These are phyloP conservation scores for Aethina tumida DNA, from an alignment of 1,140 invertebrate genomes.

Conservation along the genomic window DNA sequence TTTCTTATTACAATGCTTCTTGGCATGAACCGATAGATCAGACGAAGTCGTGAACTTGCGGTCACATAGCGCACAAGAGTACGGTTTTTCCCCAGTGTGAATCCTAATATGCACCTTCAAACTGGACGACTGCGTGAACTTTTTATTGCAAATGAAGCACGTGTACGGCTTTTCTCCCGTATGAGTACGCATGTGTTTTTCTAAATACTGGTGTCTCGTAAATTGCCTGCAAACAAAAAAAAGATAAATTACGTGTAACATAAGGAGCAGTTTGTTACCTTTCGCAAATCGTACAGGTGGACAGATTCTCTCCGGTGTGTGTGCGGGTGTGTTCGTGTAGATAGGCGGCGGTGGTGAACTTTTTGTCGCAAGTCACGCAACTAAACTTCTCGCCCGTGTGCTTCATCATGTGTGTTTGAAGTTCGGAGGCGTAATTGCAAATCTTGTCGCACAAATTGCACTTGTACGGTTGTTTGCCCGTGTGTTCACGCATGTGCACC, in stretches of 20 bases:
- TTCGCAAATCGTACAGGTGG: conserved; percentile 42
- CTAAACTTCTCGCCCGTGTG: conserved; percentile 62
- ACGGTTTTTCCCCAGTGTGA: conserved; percentile 52
- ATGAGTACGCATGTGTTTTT: conserved; percentile 39
- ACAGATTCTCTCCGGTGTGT: conserved; percentile 29
- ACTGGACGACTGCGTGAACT: conserved; percentile 63
- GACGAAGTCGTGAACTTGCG: conserved; percentile 48
- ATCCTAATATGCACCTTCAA: conserved; percentile 52
- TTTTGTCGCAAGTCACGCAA: conserved; percentile 35
- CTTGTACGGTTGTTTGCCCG: conserved; percentile 57
- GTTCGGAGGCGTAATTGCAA: conserved; percentile 74
- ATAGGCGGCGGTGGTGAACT: conserved; percentile 30
- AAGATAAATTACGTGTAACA: too few relatives aligned
- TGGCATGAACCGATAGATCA: conserved; percentile 51
- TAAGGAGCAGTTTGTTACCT: too few relatives aligned
- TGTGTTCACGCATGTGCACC: conserved; percentile 57
- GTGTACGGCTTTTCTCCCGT: conserved; percentile 68
- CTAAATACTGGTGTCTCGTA: conserved; percentile 33
- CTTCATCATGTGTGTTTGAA: conserved; percentile 67
- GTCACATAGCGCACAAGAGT: conserved; percentile 39
- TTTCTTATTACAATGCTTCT: conserved; percentile 51
- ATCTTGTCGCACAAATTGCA: conserved; percentile 54
- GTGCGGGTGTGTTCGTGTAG: conserved; percentile 26
- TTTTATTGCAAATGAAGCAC: conserved; percentile 66
- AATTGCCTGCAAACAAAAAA: too few relatives aligned